Conservation (phyloP, 2,113 vertebrate genomes). For the Tychaedon coryphoeus region DNA sequence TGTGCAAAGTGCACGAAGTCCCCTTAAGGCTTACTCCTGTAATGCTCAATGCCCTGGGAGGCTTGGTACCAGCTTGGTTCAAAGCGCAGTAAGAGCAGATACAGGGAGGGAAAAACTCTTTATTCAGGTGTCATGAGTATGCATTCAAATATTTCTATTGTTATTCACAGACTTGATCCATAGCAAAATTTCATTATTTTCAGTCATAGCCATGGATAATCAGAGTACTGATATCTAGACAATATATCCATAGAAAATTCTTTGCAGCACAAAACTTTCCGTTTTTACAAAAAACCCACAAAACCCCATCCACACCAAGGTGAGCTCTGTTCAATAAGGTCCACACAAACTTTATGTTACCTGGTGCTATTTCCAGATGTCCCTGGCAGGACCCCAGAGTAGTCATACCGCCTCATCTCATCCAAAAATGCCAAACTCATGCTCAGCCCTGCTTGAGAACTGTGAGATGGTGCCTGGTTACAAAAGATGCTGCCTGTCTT, state of each 20-base stretch:
- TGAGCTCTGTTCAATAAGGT: background rate
- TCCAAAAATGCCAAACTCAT: background rate
- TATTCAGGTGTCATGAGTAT: background rate
- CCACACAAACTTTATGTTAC: background rate
- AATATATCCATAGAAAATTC: background rate
- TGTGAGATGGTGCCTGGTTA: fast-evolving
- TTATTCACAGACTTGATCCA: background rate
- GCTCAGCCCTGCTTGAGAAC: background rate
- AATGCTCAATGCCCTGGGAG: background rate
- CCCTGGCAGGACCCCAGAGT: background rate
- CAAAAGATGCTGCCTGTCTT: background rate
- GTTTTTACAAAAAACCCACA: background rate
- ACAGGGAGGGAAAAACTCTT: background rate
- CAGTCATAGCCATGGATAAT: background rate
- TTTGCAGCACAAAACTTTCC: background rate
- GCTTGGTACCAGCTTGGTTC: background rate
- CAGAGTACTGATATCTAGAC: background rate
- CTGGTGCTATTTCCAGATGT: background rate
- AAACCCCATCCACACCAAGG: background rate
- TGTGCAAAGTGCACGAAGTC: background rate
- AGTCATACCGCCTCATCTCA: fast-evolving
- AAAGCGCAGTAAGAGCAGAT: background rate
- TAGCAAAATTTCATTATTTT: background rate
- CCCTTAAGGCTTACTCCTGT: background rate
- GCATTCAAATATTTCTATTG: background rate